Conservation (phyloP, 2,113 vertebrate genomes). For the Smithornis capensis region DNA sequence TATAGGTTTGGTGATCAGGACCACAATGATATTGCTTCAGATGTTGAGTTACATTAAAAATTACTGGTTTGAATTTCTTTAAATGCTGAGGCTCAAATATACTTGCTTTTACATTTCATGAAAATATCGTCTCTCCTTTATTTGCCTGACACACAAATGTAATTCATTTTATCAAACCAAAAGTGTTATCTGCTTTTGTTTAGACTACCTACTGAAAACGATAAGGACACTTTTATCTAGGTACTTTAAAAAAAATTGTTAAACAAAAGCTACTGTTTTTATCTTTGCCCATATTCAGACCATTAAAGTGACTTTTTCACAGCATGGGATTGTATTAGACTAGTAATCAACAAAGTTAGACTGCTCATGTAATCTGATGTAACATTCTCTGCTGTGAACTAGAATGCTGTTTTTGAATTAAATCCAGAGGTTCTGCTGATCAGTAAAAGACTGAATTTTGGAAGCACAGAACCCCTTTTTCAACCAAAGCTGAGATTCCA, state of each 20-base stretch:
- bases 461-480: not conserved
- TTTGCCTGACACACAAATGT: not conserved
- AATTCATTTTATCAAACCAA: not conserved
- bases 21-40: not conserved
- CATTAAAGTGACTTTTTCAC: not conserved
- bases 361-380: not conserved
- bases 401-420: not conserved
- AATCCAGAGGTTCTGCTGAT: not conserved
- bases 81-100: not conserved
- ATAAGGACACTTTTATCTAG: not conserved
- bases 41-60: not conserved
- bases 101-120: not conserved
- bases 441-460: not conserved
- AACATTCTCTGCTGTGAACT: not conserved
- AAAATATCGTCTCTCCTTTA: not conserved
- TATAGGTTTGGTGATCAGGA: not conserved
- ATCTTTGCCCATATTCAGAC: not conserved
- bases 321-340: not conserved
- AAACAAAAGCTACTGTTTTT: not conserved
- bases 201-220: not conserved
- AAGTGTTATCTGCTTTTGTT: not conserved
- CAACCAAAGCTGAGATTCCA: not conserved
- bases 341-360: not conserved
- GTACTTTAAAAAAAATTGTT: not conserved
- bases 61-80: not conserved